phyloP scores from a whole-genome alignment of 2,113 vertebrate genomes.

The Paramisgurnus dabryanus region DNA sequence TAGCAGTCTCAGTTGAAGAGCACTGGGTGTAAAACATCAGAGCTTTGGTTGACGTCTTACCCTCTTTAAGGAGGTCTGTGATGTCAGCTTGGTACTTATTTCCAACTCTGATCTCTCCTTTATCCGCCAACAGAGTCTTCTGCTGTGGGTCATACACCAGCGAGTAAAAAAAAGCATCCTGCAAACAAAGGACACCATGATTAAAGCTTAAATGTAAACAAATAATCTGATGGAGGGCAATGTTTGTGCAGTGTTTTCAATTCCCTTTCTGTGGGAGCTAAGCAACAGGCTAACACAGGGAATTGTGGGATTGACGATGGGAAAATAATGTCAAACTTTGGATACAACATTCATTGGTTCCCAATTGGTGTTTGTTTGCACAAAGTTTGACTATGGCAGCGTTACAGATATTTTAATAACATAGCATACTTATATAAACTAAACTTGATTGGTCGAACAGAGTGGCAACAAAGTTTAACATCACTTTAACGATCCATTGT shows the following conservation, averaged over 20 bases:
- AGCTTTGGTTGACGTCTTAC: slow-evolving; percentile 62
- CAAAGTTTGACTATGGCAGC: too few relatives aligned
- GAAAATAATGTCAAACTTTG: too few relatives aligned
- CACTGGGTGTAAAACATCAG: background rate
- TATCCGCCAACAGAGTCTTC: slow-evolving; percentile 96
- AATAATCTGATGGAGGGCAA: slow-evolving; percentile 44
- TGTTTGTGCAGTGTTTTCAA: slow-evolving; percentile 11
- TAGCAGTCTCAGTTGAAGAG: background rate
- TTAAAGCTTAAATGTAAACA: slow-evolving; percentile 1
- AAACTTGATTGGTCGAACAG: too few relatives aligned
- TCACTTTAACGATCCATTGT: too few relatives aligned
- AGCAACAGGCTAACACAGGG: background rate
- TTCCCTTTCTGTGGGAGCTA: slow-evolving; percentile 1
- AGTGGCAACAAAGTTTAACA: too few relatives aligned
- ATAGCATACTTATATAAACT: too few relatives aligned
- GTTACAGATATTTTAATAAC: too few relatives aligned
- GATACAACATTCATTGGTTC: too few relatives aligned
- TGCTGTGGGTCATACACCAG: slow-evolving; percentile 97
- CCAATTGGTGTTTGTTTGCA: too few relatives aligned
- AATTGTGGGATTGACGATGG: too few relatives aligned
- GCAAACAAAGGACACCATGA: slow-evolving; percentile 57
- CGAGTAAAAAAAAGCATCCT: slow-evolving; percentile 99
- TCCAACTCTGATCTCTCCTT: slow-evolving; percentile 95
- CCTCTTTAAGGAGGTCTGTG: slow-evolving; percentile 91
- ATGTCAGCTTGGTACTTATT: slow-evolving; percentile 98